A percentile compares a stretch with the other conserved stretches of the same genome.
Conservation (phyloP, 2,888 invertebrate genomes). For the Leptinotarsa juncta region DNA sequence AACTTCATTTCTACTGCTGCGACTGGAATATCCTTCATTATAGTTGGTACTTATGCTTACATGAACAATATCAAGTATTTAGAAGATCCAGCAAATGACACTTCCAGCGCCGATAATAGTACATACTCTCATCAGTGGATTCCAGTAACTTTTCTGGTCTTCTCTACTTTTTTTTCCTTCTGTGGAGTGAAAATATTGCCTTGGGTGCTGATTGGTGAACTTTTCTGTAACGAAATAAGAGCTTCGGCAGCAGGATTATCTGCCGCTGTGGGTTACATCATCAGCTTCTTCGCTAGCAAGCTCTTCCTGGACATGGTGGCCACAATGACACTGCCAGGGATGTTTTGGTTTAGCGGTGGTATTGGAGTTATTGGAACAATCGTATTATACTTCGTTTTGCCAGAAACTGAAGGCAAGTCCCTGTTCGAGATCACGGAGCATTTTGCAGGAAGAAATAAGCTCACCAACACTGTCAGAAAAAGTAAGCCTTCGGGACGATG, state of each 20-base stretch:
- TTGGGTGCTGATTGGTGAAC: conserved; percentile 86
- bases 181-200: conserved; percentile 78
- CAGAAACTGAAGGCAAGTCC: conserved; percentile 86
- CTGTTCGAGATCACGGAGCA: conserved; percentile 79
- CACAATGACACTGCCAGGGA: conserved; percentile 75
- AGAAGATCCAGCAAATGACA: conserved; percentile 25
- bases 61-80: conserved; percentile 54
- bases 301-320: conserved; percentile 76
- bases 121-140: conserved; percentile 69
- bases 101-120: neutral
- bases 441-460: conserved; percentile 71
- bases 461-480: conserved; percentile 67
- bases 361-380: conserved; percentile 75
- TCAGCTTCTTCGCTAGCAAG: conserved; percentile 82
- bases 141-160: conserved; percentile 74
- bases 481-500: conserved; percentile 51
- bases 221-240: conserved; percentile 76
- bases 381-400: conserved; percentile 76
- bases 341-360: conserved; percentile 77
- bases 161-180: conserved; percentile 77
- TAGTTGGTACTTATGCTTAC: conserved; percentile 70
- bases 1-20: conserved; percentile 76
- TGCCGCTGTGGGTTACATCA: conserved; percentile 80
- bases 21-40: conserved; percentile 74
- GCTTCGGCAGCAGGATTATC: conserved; percentile 80